Evolutionary conservation across 2,113 vertebrate species (phyloP), one percentile per base, ranked within the genome.

Genomic region (Muntiacus muntjak): DNA sequence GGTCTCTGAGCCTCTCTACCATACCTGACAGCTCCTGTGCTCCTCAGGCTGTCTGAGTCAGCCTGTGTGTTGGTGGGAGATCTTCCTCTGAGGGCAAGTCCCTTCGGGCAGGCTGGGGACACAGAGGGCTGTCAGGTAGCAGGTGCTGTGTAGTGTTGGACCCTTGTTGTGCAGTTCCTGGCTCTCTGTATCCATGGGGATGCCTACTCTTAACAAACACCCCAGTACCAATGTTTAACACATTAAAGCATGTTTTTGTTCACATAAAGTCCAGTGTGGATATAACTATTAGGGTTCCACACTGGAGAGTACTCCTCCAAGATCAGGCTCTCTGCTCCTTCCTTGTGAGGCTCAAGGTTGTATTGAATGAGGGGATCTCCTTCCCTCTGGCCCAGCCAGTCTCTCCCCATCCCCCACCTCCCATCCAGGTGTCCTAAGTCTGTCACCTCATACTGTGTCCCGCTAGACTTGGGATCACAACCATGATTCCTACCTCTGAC

Each of bases 51-150:
- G 21, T 74, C 36, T 43, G 71, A 74, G 11, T 74, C 36, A 71
- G 21, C 71, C 71, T 74, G 21, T 25, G 71, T 74, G 21, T 74
- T 74, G 21, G 36, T 36, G n/a, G 64, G n/a, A 71, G 19, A 21
- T 36, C 17, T 67, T 71, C 33, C 40, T 40, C 40, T 40, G 9
- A 71, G 4, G 64, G 9, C 9, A 71, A 36, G n/a, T 21, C 64
- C n/a, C n/a, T n/a, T 36, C 1, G 2, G 17, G 17, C 16, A 36
- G 64, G 1, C 0, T 71, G n/a, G 19, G 64, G 17, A 21, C n/a
- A 13, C 5, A 3, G n/a, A 11, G n/a, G n/a, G n/a, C 1, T 21
- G 33, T 71, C 64, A 71, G n/a, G n/a, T 2, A 71, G n/a, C 64
- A 71, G n/a, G 1, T 36, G n/a, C 64, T 36, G 64, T 67, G n/a